A percentile compares a stretch with the other conserved stretches of the same genome.
These are phyloP conservation scores for Aphis craccivora DNA, from an alignment of 1,140 invertebrate genomes.

Conservation along the genomic window DNA sequence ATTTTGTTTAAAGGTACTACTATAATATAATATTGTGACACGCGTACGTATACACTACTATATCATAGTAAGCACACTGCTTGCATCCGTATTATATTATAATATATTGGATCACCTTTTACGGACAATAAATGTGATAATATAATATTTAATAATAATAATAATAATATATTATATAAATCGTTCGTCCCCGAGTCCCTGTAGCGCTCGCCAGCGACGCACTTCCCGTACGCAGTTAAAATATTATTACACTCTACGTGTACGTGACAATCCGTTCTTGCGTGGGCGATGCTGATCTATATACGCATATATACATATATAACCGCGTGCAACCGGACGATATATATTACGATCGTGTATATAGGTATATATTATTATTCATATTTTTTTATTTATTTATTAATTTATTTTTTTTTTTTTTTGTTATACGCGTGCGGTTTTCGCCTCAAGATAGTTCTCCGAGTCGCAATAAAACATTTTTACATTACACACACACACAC, in stretches of 20 bases:
- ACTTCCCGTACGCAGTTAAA: not conserved
- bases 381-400: not conserved
- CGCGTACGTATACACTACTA: not conserved
- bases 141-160: not conserved
- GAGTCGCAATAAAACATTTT: slow-evolving; percentile 8
- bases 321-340: not conserved
- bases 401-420: not conserved
- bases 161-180: not conserved
- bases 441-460: not conserved
- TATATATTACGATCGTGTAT: not conserved
- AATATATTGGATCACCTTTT: not conserved
- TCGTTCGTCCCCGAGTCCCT: not conserved
- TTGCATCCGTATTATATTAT: not conserved
- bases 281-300: slow-evolving; percentile 35
- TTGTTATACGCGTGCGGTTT: not conserved
- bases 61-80: too few species aligned
- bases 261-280: slow-evolving; percentile 16
- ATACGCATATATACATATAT: not conserved
- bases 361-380: not conserved
- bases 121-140: not conserved
- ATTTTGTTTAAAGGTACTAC: too few species aligned
- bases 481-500: not conserved
- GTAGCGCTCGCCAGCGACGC: not conserved
- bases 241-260: not conserved
- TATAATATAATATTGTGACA: not conserved